Evolutionary conservation across 2,888 invertebrate genomes (phyloP), one percentile per base, ranked within the genome.

Genomic region (Standfussiana lucernea): DNA sequence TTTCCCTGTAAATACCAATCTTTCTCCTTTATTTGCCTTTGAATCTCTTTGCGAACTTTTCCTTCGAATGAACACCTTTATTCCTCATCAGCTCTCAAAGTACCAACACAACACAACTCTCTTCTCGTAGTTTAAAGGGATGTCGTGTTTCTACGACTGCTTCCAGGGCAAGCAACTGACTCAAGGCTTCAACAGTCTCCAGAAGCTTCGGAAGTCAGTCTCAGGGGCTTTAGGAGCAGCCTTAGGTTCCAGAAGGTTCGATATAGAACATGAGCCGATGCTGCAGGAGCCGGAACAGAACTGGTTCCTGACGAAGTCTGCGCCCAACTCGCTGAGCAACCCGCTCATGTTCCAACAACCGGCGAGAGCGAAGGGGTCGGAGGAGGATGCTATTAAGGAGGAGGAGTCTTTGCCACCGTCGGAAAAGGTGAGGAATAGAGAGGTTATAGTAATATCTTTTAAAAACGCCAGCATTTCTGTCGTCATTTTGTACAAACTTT

Each of bases 231-330:
- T 97, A 35, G 96, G 96, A 6, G 95, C 95, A 0, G 97, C 97
- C 1, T 89, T 97, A 11, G 97, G 97, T 3, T 95, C 97, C 11
- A 94, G 96, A 79, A 93, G 95, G 73, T 95, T 96, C 79, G 97
- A 97, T 61, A 76, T 95, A 53, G 97, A 97, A 70, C 97, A 97
- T 79, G 96, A 96, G 85, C 95, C 95, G 0, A 96, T 96, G 93
- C 88, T 96, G n/a, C 95, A 96, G 77, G 96, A 96, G 82, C 94
- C 95, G 0, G 96, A 96, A 86, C 96, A 95, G 87, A 98, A 99
- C 92, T 99, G 99, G 99, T 97, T 98, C 88, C 93, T 99, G 50
- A 98, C 98, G 77, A 97, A 98, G 89, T 98, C 98, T 24, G 98
- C 98, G 1, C 98, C 98, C 3, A 98, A 98, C 92, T 98, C 98